Percentiles rank a stretch among this genome's conserved stretches.
Conservation (phyloP, 2,888 invertebrate genomes). For the Diloba caeruleocephala region DNA sequence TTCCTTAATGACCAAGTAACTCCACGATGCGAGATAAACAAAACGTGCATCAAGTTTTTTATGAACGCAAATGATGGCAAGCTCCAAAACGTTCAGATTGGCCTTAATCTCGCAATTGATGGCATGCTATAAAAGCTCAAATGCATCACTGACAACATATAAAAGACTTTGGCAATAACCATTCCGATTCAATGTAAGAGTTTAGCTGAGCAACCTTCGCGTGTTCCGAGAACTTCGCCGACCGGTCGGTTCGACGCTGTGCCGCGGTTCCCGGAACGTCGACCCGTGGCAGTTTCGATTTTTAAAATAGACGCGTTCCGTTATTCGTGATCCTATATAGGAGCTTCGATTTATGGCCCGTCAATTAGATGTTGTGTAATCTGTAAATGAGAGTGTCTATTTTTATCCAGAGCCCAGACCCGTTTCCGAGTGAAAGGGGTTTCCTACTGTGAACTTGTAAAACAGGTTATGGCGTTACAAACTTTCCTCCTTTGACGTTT, state of each 20-base stretch:
- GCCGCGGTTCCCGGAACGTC: constrained; percentile 75
- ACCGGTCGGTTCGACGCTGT: constrained; percentile 71
- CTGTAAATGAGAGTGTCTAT: constrained; percentile 77
- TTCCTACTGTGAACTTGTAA: constrained; percentile 73
- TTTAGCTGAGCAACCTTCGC: constrained; percentile 80
- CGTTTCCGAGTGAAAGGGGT: constrained; percentile 82
- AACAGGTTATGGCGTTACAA: constrained; percentile 67
- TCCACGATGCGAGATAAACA: constrained; percentile 61
- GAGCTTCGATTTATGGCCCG: constrained; percentile 72
- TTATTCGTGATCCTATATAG: constrained; percentile 69
- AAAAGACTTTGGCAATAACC: constrained; percentile 77
- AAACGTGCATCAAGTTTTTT: constrained; percentile 53
- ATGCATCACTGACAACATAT: constrained; percentile 57
- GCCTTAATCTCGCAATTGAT: constrained; percentile 65
- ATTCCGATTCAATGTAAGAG: constrained; percentile 74
- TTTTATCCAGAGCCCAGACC: constrained; percentile 69
- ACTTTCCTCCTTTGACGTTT: constrained; percentile 67
- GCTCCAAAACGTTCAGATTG: constrained; percentile 55
- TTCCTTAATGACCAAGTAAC: constrained; percentile 66
- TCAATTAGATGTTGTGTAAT: constrained; percentile 80
- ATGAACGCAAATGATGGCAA: constrained; percentile 43
- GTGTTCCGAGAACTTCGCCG: constrained; percentile 77
- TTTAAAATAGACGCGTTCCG: constrained; percentile 84
- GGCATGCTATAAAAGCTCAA: constrained; percentile 63
- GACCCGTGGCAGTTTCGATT: constrained; percentile 77